Conservation (phyloP, 2,113 vertebrate species). For the Penelope pileata region DNA sequence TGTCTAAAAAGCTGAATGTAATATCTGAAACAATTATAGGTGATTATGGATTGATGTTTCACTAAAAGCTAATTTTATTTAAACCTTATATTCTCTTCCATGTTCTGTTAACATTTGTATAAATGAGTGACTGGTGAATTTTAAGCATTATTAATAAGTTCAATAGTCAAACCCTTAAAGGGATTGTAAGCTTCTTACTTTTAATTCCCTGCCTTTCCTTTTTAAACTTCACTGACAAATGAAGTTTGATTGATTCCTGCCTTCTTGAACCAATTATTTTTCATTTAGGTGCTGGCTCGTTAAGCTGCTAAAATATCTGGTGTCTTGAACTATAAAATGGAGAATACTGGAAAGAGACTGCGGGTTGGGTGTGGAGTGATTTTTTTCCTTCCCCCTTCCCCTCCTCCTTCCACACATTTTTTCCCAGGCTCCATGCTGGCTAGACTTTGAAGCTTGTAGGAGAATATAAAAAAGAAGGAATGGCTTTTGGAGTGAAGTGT, state of each 20-base stretch:
- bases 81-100: neutral
- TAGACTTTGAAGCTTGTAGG: neutral
- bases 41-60: constrained; percentile 2
- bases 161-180: neutral
- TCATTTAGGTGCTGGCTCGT: neutral
- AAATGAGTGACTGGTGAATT: neutral
- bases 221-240: neutral
- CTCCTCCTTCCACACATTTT: neutral
- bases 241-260: neutral
- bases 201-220: neutral
- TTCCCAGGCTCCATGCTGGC: neutral
- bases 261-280: neutral
- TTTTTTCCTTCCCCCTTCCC: rapidly evolving
- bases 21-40: constrained; percentile 16
- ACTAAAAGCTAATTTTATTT: constrained; percentile 16
- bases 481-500: neutral
- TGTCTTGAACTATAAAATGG: neutral
- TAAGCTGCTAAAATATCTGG: neutral
- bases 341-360: neutral
- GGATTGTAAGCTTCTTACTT: neutral
- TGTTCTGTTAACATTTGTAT: neutral
- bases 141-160: neutral
- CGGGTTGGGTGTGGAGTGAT: neutral
- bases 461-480: neutral
- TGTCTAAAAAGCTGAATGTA: neutral